Conservation (phyloP, 2,797 vertebrate genomes). For the Pseudocheirus occidentalis region DNA sequence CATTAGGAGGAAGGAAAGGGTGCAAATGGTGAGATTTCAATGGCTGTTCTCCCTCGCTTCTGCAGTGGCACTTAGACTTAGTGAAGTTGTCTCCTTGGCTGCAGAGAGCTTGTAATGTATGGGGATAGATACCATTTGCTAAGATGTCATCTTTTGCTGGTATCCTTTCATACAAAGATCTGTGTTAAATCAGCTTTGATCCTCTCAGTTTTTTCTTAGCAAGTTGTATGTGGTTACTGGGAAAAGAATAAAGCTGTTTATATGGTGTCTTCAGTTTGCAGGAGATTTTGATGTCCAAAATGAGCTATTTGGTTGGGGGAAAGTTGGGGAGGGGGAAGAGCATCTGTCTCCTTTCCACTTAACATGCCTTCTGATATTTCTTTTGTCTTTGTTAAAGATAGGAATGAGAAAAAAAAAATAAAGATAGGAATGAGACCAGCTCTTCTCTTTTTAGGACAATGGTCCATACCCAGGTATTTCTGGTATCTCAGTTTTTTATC, state of each 20-base stretch:
- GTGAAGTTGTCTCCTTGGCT: background rate
- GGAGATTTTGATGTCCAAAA: background rate
- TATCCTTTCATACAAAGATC: background rate
- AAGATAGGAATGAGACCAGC: conserved; percentile 13
- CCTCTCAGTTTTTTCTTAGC: background rate
- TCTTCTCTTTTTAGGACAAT: background rate
- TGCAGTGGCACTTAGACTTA: too few species aligned
- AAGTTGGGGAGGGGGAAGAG: too few species aligned
- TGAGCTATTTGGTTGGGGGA: conserved; percentile 12
- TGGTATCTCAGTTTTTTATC: background rate
- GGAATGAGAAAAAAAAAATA: conserved; percentile 4
- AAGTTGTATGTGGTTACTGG: fast-evolving
- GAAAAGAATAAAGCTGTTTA: background rate
- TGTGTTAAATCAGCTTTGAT: background rate
- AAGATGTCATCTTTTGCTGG: background rate
- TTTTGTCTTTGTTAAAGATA: conserved; percentile 43
- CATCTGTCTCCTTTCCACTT: too few species aligned
- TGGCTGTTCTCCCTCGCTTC: background rate
- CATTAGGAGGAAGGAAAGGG: too few species aligned
- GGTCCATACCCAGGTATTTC: background rate
- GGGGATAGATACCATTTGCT: fast-evolving
- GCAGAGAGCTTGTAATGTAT: fast-evolving
- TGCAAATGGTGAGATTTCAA: background rate
- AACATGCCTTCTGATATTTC: background rate
- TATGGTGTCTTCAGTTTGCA: background rate